These are phyloP conservation scores for Caenorhabditis remanei DNA, from an alignment of 1,140 invertebrate species.

Conservation along the genomic window DNA sequence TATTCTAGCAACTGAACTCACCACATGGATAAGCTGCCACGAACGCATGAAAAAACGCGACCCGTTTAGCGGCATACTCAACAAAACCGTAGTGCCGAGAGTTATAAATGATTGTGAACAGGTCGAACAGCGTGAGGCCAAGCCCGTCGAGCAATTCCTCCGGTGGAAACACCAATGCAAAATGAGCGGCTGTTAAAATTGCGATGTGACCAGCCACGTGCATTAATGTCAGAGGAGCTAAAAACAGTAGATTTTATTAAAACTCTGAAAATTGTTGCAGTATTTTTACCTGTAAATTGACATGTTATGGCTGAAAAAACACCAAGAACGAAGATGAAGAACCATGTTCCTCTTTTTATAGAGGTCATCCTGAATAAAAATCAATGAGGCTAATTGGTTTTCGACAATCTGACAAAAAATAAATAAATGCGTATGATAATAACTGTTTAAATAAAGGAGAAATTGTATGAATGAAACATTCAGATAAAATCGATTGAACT, in stretches of 20 bases:
- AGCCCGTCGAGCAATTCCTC: slow-evolving; percentile 7
- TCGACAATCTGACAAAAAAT: background rate
- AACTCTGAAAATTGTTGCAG: background rate
- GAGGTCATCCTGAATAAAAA: background rate
- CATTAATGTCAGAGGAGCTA: slow-evolving; percentile 2
- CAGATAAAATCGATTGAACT: too few relatives aligned
- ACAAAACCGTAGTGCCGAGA: background rate
- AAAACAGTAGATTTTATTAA: background rate
- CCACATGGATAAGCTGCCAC: background rate
- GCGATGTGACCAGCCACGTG: slow-evolving; percentile 14
- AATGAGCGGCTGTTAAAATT: background rate
- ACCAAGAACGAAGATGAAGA: slow-evolving; percentile 32
- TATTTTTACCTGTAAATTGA: background rate
- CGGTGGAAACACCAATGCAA: slow-evolving; percentile 15
- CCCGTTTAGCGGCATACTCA: slow-evolving; percentile 25
- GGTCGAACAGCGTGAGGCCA: background rate
- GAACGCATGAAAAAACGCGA: slow-evolving; percentile 11
- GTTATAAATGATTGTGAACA: slow-evolving; percentile 4
- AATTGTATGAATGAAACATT: background rate
- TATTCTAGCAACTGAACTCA: background rate
- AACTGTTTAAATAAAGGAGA: background rate
- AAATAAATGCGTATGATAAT: background rate
- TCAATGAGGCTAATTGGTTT: background rate
- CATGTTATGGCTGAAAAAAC: slow-evolving; percentile 7
- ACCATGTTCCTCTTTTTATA: slow-evolving; percentile 1